Evolutionary conservation across 2,797 vertebrate genomes (phyloP), one percentile per base, ranked within the genome.

Genomic region (Lophius americanus): DNA sequence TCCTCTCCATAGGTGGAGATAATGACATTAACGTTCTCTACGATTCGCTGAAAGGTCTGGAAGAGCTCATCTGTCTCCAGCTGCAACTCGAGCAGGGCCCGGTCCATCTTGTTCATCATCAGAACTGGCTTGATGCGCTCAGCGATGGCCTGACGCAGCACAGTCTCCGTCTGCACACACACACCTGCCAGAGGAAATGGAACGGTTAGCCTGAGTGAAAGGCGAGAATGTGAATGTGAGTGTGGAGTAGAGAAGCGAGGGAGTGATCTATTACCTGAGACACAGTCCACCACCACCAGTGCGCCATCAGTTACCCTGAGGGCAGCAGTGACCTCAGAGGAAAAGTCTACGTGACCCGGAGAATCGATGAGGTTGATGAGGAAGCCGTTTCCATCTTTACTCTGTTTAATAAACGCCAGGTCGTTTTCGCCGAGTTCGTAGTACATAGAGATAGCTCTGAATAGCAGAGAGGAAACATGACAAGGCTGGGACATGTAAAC

Each of bases 21-120:
- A 70, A 99, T 99, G 56, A 98, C 97, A 0, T 99, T 99, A 64
- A 98, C 96, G 0, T 95, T 95, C 87, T 99, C 97, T 83, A 99
- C 94, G 0, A 98, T 99, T 74, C 95, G 95, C 92, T 98, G 97
- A 92, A 98, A 99, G 9, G 96, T 97, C 84, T 96, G 95, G 88
- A 94, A 99, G 4, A 99, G 94, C 57, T 96, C 96, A 60, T 99
- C 96, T 0, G 96, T 91, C 3, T 93, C 91, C 77, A 99, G 92
- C 90, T 98, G 98, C 90, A 99, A 88, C 89, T 99, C 98, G 35
- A 99, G 78, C 83, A 99, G 88, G 2, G 98, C 97, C 13, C 96
- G 93, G 92, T 98, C 97, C 97, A 99, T 98, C 84, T 99, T 98
- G 90, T 98, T 98, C 96, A 99, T 98, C 97, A 99, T 99, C 80